Percentiles rank a stretch among this genome's conserved stretches.
phyloP scores from a whole-genome alignment of 1,140 invertebrate species.

The Nephila pilipes region DNA sequence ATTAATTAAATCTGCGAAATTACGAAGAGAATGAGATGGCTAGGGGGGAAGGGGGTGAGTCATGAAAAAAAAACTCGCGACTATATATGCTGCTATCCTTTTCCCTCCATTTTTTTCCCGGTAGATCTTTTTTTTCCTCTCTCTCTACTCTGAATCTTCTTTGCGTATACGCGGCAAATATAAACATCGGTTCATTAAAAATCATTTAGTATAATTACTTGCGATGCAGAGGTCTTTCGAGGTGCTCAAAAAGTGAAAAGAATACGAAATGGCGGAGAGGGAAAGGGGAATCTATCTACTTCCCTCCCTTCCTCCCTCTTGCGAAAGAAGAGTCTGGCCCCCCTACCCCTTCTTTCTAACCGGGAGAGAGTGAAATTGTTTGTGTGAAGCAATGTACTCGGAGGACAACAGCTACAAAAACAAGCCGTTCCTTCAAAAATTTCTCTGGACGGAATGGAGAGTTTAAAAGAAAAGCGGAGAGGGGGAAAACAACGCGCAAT shows the following conservation, averaged over 20 bases:
- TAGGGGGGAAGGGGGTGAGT: background rate
- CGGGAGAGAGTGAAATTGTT: slow-evolving; percentile 26
- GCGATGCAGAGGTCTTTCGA: slow-evolving; percentile 53
- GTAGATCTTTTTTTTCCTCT: slow-evolving; percentile 3
- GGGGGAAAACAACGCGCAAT: slow-evolving; percentile 57
- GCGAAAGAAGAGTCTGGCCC: background rate
- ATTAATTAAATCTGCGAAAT: slow-evolving; percentile 77
- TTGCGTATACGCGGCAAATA: slow-evolving; percentile 58
- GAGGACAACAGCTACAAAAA: slow-evolving; percentile 40
- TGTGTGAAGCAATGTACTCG: background rate
- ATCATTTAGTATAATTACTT: slow-evolving; percentile 76
- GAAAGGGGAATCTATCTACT: background rate
- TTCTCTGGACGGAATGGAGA: background rate
- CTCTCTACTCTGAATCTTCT: background rate
- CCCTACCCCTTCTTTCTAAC: background rate
- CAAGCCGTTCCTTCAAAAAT: slow-evolving; percentile 64
- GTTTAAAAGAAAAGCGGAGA: slow-evolving; percentile 19
- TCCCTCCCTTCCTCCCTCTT: background rate
- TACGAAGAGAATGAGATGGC: slow-evolving; percentile 48
- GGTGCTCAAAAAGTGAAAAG: slow-evolving; percentile 62
- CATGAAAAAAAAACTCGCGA: background rate
- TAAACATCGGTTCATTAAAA: slow-evolving; percentile 76
- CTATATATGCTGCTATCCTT: slow-evolving; percentile 20
- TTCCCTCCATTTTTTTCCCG: background rate
- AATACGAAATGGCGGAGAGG: background rate